phyloP scores from a whole-genome alignment of 2,888 invertebrate species.

The Linnaemya vulpina region DNA sequence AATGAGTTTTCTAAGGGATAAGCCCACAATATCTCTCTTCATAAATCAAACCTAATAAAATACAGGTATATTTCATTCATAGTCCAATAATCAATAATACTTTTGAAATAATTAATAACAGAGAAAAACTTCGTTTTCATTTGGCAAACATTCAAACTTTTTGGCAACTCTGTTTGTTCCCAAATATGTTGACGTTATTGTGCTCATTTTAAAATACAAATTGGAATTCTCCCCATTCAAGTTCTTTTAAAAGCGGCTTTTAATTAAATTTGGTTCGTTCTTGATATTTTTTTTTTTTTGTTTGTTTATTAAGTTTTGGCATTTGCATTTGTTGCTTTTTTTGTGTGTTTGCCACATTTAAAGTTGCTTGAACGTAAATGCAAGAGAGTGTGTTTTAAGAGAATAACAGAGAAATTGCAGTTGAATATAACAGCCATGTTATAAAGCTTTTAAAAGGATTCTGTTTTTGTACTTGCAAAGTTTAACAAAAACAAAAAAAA shows the following conservation, averaged over 20 bases:
- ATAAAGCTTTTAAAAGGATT: slow-evolving; percentile 28
- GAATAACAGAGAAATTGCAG: neutral
- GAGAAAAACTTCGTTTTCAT: neutral
- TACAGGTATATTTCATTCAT: no score
- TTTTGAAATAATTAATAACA: neutral
- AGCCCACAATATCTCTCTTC: no score
- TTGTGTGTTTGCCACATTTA: neutral
- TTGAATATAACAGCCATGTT: slow-evolving; percentile 1
- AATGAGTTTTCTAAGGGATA: no score
- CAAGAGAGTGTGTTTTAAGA: slow-evolving; percentile 2
- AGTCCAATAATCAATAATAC: no score
- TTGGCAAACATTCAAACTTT: neutral
- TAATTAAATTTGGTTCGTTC: slow-evolving; percentile 59
- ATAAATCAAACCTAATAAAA: no score
- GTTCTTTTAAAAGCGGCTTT: slow-evolving; percentile 59
- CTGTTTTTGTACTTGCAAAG: slow-evolving; percentile 1
- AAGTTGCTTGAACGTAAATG: neutral
- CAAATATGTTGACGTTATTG: neutral
- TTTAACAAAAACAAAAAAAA: slow-evolving; percentile 5
- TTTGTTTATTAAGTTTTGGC: neutral
- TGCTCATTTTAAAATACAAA: neutral
- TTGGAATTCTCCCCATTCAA: neutral
- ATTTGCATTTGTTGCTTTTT: slow-evolving; percentile 59
- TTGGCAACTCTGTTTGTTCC: neutral
- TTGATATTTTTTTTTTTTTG: neutral